These are phyloP conservation scores for Rhinoderma darwinii DNA, from an alignment of 2,113 vertebrate genomes.

Conservation along the genomic window DNA sequence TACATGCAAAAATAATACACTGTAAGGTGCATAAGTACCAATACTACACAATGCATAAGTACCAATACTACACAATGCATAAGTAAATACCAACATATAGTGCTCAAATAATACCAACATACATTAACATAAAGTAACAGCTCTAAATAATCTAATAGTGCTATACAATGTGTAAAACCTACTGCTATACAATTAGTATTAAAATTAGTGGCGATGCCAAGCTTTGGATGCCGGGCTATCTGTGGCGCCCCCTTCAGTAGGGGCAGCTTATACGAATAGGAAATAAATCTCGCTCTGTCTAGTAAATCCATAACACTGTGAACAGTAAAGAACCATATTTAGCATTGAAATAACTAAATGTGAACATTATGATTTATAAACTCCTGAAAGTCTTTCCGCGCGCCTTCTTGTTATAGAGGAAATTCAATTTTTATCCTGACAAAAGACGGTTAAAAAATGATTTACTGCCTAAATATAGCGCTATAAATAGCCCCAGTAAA, in stretches of 20 bases:
- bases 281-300: background rate
- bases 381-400: background rate
- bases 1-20: no score
- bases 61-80: no score
- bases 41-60: no score
- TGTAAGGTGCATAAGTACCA: no score
- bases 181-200: no score
- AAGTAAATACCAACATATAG: no score
- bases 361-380: background rate
- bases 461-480: slow-evolving; percentile 43
- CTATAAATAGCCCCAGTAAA: slow-evolving; percentile 32
- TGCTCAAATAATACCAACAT: no score
- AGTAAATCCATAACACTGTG: background rate
- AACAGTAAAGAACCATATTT: background rate
- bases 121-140: no score
- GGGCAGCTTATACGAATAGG: no score
- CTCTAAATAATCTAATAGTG: no score
- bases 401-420: background rate
- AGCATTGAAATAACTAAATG: background rate
- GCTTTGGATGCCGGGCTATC: background rate
- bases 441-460: slow-evolving; percentile 54
- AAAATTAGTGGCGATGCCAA: no score
- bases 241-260: background rate
- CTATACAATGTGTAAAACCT: no score
- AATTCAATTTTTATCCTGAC: slow-evolving; percentile 32